Evolutionary conservation across 2,113 vertebrate genomes (phyloP), one percentile per base, ranked within the genome.

Genomic region (Pterocles gutturalis): DNA sequence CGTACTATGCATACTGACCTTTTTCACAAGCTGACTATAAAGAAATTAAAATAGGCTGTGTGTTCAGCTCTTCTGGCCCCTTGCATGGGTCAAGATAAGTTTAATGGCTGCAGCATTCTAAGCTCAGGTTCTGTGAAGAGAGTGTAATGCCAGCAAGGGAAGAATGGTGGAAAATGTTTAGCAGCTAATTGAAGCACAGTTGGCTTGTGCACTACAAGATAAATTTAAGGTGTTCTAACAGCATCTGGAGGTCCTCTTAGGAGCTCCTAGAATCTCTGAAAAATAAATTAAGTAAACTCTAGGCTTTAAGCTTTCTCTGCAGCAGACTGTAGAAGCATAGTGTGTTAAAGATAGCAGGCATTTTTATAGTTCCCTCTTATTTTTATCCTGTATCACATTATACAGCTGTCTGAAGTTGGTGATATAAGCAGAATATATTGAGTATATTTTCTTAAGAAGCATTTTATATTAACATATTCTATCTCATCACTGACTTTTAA

Each of bases 11-110:
- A 72, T 38, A 7, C 66, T 77, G 90, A 95, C 75, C 87, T 89
- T 95, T 86, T 57, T 43, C 66, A 86, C 46, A 34, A 58, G 75
- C 81, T 96, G 73, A 85, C 36, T 77, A 3, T 38, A 86, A 92
- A 88, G 70, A 77, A 94, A 93, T 88, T 61, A 90, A 94, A 93
- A 88, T 46, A 79, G 73, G 34, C 34, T 83, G 13, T 41, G 49
- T 20, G 15, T 91, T 76, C 46, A n/a, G 57, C 25, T 80, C 78
- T 83, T 55, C 83, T 96, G 93, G 53, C 61, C 70, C 24, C 46
- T 83, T n/a, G 17, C 54, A 58, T 14, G 85, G 78, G 78, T 85
- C 73, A 91, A 24, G 73, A 73, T 29, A 70, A 87, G 81, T 88
- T 93, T 61, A 83, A 77, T 9, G 36, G 57, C 36, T 86, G 79